Percentiles rank a stretch among this genome's conserved stretches.
Conservation (phyloP, 1,140 invertebrate species). For the Eriosoma lanigerum region DNA sequence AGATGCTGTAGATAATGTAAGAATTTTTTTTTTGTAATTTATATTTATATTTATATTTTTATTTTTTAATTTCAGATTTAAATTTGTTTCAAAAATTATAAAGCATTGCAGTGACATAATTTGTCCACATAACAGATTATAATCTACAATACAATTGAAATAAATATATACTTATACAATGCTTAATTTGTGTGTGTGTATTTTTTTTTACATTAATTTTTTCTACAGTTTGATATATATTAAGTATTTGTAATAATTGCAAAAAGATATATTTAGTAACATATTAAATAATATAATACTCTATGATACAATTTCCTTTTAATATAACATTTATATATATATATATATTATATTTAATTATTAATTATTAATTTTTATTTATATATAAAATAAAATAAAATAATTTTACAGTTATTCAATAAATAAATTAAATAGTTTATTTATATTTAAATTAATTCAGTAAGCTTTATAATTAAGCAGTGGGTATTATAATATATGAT, state of each 20-base stretch:
- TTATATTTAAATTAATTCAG: too few species aligned
- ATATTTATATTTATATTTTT: neutral
- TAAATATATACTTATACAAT: conserved; percentile 32
- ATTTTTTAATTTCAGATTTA: conserved; percentile 41
- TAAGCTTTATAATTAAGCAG: too few species aligned
- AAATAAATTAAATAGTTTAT: too few species aligned
- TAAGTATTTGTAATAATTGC: neutral
- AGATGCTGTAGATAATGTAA: conserved; percentile 69
- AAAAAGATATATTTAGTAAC: too few species aligned
- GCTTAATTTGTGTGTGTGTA: neutral
- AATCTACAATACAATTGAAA: conserved; percentile 3
- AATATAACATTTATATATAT: neutral
- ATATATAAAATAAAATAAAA: too few species aligned
- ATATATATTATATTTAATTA: neutral
- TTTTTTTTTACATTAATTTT: neutral
- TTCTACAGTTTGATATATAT: neutral
- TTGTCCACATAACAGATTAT: conserved; percentile 15
- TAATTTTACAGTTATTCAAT: too few species aligned
- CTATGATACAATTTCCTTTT: neutral
- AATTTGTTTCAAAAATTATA: conserved; percentile 4
- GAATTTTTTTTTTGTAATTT: neutral
- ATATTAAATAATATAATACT: neutral
- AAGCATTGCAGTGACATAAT: neutral
- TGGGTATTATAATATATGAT: too few species aligned
- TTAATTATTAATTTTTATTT: too few species aligned